Evolutionary conservation across 1,140 invertebrate species (phyloP), one percentile per base, ranked within the genome.

Genomic region (Delia radicum): DNA sequence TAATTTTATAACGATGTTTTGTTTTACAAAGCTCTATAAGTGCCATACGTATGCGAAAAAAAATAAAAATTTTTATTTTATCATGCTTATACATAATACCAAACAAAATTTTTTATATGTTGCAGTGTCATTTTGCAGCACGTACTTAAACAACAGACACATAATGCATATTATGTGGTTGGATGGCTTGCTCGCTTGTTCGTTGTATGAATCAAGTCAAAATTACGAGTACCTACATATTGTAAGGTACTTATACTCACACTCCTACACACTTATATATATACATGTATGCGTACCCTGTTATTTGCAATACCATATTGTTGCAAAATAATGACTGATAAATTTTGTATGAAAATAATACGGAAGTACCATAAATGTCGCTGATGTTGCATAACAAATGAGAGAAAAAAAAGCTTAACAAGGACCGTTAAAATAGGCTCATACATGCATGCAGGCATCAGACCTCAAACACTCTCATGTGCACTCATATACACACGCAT

Each of bases 291-390:
- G n/a, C 18, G 46, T 55, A 55, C 18, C n/a, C 48, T 55, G 48
- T 55, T 55, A 55, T 55, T 55, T 55, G 24, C 48, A 55, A 55
- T 55, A 21, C 48, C n/a, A 55, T 21, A 55, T 55, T 55, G 48
- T 55, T 55, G 48, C 48, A 55, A 55, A 21, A 55, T 55, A 55
- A 55, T 55, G 48, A 55, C 48, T 55, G 48, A 55, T 55, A 55
- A 55, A 55, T 55, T 55, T 55, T 18, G 48, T 21, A 55, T 21
- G 48, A 55, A 55, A 55, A 21, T 21, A 21, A 55, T 24, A 7
- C 48, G n/a, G 21, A 55, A 55, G 48, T 55, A 55, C 15, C 37
- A 42, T 42, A 42, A 42, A 42, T 42, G 37, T 42, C 37, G 37
- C 37, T 42, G 37, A 42, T 42, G 37, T 42, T 42, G 37, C 37